Evolutionary conservation across 2,888 invertebrate genomes (phyloP), one percentile per base, ranked within the genome.

Genomic region (Pocota personata): DNA sequence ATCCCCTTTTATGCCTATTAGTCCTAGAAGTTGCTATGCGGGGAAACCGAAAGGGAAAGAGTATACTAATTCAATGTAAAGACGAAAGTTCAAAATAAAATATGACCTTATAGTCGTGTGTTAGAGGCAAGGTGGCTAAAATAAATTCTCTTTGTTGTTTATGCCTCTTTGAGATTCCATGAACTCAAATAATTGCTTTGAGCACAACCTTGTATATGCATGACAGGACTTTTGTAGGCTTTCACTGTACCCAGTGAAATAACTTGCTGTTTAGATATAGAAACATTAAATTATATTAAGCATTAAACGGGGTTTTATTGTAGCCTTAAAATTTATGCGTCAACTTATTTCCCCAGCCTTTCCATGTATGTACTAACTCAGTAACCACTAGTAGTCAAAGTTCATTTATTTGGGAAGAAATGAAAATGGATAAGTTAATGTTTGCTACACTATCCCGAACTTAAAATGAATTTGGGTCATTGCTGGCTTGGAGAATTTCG

Each of bases 1-100:
- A 82, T 77, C 58, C 66, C 37, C 67, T 64, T 58, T 75, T 37
- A 66, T 77, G 72, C 77, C 58, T 82, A 66, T 72, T 82, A 71
- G 69, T 82, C 57, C 40, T 64, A 43, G 46, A 16, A 46, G 50
- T 66, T 35, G 37, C 27, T 35, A 6, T 12, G n/a, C 32, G 19
- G 7, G 27, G 2, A 27, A 43, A 16, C 1, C 27, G 12, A 10
- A 1, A 27, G 1, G 4, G 0, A 37, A 67, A 30, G 67, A 40
- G 37, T 69, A 6, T 30, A 40, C 27, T 55, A 55, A 67, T 52
- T 40, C 40, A 67, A 14, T 27, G 24, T 50, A 24, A 52, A 52
- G 50, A 37, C 37, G 37, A 66, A 66, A 66, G 50, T 67, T 52
- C 37, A 40, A 52, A 67, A 67, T 24, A 37, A 37, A 52, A 27